Conservation (phyloP, 2,113 vertebrate species). For the Acrocephalus kingi region DNA sequence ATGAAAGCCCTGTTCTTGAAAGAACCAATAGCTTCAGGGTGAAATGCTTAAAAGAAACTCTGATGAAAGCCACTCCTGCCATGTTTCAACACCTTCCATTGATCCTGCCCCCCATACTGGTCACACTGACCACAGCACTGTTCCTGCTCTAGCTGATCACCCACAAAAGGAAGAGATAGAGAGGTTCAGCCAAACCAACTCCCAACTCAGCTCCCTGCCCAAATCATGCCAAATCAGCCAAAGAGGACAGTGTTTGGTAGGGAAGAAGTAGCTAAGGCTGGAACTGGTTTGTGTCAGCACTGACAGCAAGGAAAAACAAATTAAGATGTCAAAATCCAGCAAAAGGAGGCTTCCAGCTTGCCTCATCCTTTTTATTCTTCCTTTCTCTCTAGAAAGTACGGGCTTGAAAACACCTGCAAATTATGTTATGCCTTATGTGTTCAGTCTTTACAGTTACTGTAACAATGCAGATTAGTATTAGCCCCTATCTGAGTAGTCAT, state of each 20-base stretch:
- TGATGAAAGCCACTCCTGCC: background rate
- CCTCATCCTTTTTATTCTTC: background rate
- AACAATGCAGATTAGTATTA: background rate
- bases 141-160: background rate
- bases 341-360: background rate
- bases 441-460: background rate
- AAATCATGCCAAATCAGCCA: background rate
- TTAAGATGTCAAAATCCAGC: background rate
- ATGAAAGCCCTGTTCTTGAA: background rate
- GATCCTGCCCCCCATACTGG: background rate
- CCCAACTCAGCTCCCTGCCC: background rate
- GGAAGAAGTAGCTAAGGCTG: background rate
- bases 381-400: background rate
- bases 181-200: background rate
- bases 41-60: background rate
- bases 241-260: background rate
- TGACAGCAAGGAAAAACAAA: background rate
- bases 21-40: background rate
- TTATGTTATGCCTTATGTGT: background rate
- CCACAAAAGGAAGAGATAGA: background rate
- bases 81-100: background rate
- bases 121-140: background rate
- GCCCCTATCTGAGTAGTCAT: background rate
- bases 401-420: background rate
- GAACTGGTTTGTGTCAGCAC: background rate